A percentile compares a stretch with the other conserved stretches of the same genome.
These are phyloP conservation scores for Arbacia lixula DNA, from an alignment of 53 echinoderm and acorn worm genomes.

Conservation along the genomic window DNA sequence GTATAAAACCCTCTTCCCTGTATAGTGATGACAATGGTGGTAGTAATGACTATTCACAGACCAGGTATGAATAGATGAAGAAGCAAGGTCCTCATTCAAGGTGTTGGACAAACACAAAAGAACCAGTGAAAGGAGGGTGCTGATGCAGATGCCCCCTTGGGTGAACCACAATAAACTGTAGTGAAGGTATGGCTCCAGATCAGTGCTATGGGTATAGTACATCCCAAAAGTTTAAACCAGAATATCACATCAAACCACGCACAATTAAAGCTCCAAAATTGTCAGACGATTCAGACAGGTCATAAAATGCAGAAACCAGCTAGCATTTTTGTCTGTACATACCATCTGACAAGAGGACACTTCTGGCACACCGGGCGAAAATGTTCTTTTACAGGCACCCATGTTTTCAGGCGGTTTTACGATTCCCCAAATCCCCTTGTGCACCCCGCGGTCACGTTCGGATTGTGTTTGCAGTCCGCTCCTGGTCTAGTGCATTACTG, in stretches of 20 bases:
- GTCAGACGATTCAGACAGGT: background rate
- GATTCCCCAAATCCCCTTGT: too few relatives aligned
- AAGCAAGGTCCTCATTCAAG: constrained; percentile 25
- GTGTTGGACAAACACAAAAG: constrained; percentile 31
- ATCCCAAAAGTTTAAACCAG: background rate
- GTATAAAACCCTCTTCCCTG: constrained; percentile 9
- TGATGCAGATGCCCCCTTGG: background rate
- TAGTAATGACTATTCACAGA: constrained; percentile 4
- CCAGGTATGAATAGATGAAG: constrained; percentile 26
- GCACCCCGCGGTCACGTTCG: too few relatives aligned
- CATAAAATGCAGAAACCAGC: too few relatives aligned
- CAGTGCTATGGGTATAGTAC: background rate
- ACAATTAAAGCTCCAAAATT: background rate
- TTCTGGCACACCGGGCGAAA: too few relatives aligned
- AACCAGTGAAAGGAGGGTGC: constrained; percentile 19
- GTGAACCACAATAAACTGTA: constrained; percentile 16
- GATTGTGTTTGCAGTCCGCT: too few relatives aligned
- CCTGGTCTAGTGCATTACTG: too few relatives aligned
- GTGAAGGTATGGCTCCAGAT: background rate
- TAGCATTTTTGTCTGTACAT: too few relatives aligned
- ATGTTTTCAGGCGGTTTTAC: too few relatives aligned
- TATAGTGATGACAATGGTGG: constrained; percentile 10
- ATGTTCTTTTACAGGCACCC: too few relatives aligned
- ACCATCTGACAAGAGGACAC: too few relatives aligned
- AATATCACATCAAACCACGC: background rate